Conservation (phyloP, 2,113 vertebrate genomes). For the Enhydra lutris region DNA sequence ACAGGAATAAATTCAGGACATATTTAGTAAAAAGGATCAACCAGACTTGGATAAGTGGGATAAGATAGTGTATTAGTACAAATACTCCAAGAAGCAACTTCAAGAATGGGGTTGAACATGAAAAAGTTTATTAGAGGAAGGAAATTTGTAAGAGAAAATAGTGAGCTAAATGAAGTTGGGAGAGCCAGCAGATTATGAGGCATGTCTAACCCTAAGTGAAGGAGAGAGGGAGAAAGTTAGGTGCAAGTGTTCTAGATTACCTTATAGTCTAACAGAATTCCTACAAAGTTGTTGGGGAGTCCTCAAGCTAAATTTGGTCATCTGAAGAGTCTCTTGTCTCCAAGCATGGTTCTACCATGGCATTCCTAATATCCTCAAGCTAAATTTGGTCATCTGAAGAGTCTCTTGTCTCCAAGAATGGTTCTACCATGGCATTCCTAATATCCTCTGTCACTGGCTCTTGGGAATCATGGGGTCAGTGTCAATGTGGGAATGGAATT, state of each 20-base stretch:
- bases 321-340: neutral
- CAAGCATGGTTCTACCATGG: neutral
- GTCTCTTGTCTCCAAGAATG: neutral
- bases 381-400: neutral
- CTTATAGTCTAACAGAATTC: neutral
- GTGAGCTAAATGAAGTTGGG: neutral
- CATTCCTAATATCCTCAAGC: neutral
- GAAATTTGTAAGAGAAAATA: neutral
- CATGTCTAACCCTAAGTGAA: neutral
- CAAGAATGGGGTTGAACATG: neutral
- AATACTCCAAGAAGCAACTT: neutral
- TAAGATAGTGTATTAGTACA: neutral
- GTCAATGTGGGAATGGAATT: neutral
- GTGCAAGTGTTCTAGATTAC: neutral
- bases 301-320: neutral
- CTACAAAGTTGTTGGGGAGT: neutral
- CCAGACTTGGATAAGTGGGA: neutral
- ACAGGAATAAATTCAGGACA: neutral
- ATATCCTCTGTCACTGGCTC: neutral
- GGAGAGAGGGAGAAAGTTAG: neutral
- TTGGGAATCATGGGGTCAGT: neutral
- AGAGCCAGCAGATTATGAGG: neutral
- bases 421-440: no score
- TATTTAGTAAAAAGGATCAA: neutral
- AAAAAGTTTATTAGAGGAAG: neutral